A percentile compares a stretch with the other conserved stretches of the same genome.
Conservation (phyloP, 1,140 invertebrate genomes). For the Aricia agestis region DNA sequence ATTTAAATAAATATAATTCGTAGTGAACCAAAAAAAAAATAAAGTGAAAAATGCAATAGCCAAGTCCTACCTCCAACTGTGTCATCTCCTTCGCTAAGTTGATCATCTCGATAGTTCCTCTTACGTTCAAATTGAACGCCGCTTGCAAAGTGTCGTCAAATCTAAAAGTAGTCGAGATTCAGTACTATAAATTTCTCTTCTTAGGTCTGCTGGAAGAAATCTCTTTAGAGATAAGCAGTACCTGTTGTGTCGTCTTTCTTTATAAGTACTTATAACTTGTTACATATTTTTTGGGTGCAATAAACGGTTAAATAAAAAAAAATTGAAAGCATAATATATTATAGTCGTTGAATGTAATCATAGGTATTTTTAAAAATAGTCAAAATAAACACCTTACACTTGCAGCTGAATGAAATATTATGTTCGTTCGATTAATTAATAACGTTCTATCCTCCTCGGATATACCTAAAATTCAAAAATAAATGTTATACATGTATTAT, state of each 20-base stretch:
- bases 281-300: too few species aligned
- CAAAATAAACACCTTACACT: conserved; percentile 78
- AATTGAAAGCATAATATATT: too few species aligned
- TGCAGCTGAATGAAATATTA: conserved; percentile 96
- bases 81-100: conserved; percentile 5
- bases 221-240: too few species aligned
- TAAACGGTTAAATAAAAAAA: too few species aligned
- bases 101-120: conserved; percentile 15
- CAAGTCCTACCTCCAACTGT: background rate
- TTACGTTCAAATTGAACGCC: conserved; percentile 15
- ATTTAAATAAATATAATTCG: too few species aligned
- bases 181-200: background rate
- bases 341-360: too few species aligned
- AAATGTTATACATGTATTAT: too few species aligned
- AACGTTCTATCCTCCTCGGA: conserved; percentile 66
- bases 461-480: background rate
- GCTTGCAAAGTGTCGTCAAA: conserved; percentile 18
- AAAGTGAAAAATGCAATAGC: too few species aligned
- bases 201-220: too few species aligned
- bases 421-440: conserved; percentile 84
- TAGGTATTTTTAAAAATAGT: background rate
- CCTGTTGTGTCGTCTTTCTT: too few species aligned
- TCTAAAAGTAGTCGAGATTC: background rate
- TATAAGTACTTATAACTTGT: too few species aligned
- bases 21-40: too few species aligned